Percentiles rank a stretch among this genome's conserved stretches.
phyloP scores from a whole-genome alignment of 2,888 invertebrate genomes.

The Saturnia pavonia region DNA sequence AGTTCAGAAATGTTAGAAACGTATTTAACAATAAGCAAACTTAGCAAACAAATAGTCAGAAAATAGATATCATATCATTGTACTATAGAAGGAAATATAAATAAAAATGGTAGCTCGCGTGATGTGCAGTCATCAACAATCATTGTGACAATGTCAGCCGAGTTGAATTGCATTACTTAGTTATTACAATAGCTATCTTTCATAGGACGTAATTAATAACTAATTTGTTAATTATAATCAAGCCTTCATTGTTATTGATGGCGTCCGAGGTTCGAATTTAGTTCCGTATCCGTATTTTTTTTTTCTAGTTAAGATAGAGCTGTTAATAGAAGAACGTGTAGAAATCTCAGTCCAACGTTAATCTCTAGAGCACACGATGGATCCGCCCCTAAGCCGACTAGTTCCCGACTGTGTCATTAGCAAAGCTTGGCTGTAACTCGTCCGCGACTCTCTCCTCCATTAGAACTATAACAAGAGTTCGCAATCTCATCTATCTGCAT shows the following conservation, averaged over 20 bases:
- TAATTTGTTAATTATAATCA: neutral
- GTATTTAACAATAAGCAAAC: neutral
- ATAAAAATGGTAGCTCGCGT: neutral
- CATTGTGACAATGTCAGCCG: neutral
- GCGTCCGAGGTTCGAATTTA: neutral
- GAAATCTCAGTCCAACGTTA: neutral
- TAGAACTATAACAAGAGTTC: conserved; percentile 16
- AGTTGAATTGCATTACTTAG: neutral
- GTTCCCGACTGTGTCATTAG: neutral
- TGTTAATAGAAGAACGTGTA: neutral
- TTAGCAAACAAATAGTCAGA: neutral
- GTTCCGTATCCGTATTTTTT: neutral
- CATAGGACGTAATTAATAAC: neutral
- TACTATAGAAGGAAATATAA: neutral
- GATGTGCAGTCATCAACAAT: neutral
- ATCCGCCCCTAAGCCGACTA: neutral
- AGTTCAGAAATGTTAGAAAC: no score
- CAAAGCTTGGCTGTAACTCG: conserved; percentile 1
- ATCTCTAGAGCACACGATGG: neutral
- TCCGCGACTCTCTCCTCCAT: neutral
- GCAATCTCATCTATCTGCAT: conserved; percentile 16
- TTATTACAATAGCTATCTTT: neutral
- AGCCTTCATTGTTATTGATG: neutral
- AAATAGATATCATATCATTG: neutral
- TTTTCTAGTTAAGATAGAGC: neutral